Evolutionary conservation across 2,888 invertebrate genomes (phyloP).

Genomic region (Lucinisca nassula): DNA sequence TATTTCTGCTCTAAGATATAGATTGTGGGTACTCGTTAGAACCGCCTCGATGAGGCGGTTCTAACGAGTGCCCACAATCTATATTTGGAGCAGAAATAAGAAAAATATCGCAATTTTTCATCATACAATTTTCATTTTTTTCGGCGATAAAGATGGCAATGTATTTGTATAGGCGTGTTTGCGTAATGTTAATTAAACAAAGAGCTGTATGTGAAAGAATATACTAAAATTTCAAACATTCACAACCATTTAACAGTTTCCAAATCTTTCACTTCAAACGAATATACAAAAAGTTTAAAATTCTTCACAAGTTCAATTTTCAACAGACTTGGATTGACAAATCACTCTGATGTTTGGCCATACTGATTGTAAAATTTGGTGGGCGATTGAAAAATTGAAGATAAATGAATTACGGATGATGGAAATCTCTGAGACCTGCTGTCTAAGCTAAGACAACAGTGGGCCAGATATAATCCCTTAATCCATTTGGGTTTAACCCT

Average conservation of each 20-base stretch:
- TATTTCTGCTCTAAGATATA: too few species aligned
- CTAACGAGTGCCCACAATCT: too few species aligned
- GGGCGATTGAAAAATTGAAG: constrained; percentile 12
- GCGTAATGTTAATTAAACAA: too few species aligned
- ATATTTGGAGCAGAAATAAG: too few species aligned
- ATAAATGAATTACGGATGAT: constrained; percentile 37
- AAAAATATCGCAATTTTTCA: too few species aligned
- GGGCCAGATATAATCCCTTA: constrained; percentile 35
- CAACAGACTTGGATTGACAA: background rate
- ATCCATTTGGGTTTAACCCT: constrained; percentile 30
- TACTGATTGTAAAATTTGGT: background rate
- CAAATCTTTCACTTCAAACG: background rate
- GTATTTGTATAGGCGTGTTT: too few species aligned
- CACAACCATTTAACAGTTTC: background rate
- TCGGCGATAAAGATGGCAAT: too few species aligned
- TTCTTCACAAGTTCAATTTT: background rate
- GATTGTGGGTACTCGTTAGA: too few species aligned
- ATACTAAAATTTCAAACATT: background rate
- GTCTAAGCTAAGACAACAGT: background rate
- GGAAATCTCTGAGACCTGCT: constrained; percentile 22
- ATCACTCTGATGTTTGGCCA: background rate
- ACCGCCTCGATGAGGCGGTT: too few species aligned
- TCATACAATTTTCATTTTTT: too few species aligned
- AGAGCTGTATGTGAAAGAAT: background rate
- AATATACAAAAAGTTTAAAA: background rate